phyloP scores from a whole-genome alignment of 2,113 vertebrate species.

The Saguinus imperator region DNA sequence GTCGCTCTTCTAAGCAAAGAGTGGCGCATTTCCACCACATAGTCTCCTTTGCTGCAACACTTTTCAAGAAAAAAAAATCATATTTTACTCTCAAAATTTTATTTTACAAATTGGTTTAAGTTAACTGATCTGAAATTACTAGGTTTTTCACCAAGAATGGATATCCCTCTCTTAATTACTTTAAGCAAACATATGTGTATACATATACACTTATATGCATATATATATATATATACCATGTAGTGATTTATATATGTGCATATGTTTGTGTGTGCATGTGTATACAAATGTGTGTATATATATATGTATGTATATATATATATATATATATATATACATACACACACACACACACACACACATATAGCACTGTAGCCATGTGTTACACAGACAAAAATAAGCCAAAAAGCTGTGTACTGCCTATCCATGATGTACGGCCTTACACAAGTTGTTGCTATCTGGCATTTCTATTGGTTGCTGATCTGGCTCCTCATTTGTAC shows the following conservation, averaged over 20 bases:
- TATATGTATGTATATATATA: too few species aligned
- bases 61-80: background rate
- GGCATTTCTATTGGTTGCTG: background rate
- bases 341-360: too few species aligned
- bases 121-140: background rate
- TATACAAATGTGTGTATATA: too few species aligned
- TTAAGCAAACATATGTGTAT: background rate
- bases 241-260: background rate
- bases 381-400: background rate
- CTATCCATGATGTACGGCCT: background rate
- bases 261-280: too few species aligned
- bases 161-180: background rate
- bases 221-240: background rate
- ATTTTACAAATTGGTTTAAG: background rate
- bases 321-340: too few species aligned
- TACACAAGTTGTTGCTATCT: background rate
- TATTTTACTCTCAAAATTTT: background rate
- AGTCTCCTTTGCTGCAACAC: background rate
- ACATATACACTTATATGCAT: background rate
- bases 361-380: background rate
- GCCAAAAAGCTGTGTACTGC: rapidly evolving
- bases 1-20: background rate
- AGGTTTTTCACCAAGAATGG: background rate
- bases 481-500: background rate
- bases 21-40: background rate